Conservation (phyloP, 2,797 vertebrate species). For the Hypotaenidia philippensis region DNA sequence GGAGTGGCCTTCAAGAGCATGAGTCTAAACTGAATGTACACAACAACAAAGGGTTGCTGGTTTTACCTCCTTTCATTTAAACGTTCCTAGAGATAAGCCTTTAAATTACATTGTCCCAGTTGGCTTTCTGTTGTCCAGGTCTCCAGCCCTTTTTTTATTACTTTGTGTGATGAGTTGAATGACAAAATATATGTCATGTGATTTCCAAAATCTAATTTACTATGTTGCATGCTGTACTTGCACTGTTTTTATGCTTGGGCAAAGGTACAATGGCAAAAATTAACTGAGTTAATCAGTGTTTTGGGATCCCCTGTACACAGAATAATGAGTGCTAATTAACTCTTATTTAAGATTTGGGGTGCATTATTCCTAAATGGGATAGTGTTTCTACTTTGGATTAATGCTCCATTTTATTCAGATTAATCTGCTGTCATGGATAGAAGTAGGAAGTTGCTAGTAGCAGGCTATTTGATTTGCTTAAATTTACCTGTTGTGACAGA, state of each 20-base stretch:
- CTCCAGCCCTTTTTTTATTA: background rate
- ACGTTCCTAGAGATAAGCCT: background rate
- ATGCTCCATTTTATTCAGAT: background rate
- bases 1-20: rapidly evolving
- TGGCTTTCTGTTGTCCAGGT: background rate
- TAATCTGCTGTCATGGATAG: background rate
- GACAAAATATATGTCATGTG: background rate
- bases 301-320: background rate
- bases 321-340: background rate
- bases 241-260: background rate
- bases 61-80: background rate
- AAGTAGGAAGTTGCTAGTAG: background rate
- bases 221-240: background rate
- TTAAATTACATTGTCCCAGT: background rate
- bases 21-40: background rate
- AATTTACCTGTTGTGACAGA: background rate
- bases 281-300: background rate
- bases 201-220: background rate
- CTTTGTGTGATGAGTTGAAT: background rate
- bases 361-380: background rate
- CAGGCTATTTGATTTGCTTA: background rate
- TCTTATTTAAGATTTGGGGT: background rate
- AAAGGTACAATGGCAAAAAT: background rate
- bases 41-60: background rate
- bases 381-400: constrained; percentile 22